A percentile compares a stretch with the other conserved stretches of the same genome.
phyloP scores from a whole-genome alignment of 2,113 vertebrate species.

The Talpa occidentalis region DNA sequence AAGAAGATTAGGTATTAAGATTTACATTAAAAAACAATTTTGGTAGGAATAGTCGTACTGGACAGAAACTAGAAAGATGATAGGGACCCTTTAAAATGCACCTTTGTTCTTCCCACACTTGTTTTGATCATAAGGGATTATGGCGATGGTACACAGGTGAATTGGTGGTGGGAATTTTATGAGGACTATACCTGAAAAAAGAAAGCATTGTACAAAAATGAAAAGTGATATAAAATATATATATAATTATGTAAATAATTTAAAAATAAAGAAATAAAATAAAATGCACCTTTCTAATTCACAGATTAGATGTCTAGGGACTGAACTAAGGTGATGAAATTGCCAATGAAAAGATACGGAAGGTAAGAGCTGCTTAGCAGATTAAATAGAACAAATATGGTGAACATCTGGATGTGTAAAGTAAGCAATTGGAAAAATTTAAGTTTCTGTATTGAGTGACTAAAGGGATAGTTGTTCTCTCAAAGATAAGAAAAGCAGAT shows the following conservation, averaged over 20 bases:
- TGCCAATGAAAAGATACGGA: neutral
- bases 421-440: neutral
- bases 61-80: neutral
- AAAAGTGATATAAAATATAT: no score
- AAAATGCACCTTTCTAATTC: neutral
- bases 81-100: neutral
- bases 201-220: no score
- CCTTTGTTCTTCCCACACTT: neutral
- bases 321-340: neutral
- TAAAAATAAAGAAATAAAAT: no score
- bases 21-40: neutral
- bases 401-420: neutral
- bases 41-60: neutral
- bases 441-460: neutral
- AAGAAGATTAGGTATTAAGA: neutral
- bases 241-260: no score
- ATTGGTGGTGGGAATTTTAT: no score
- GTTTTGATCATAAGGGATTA: no score
- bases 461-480: neutral
- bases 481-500: slow-evolving; percentile 15
- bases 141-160: no score
- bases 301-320: neutral
- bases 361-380: neutral
- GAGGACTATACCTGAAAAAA: no score
- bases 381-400: neutral